Percentiles rank a stretch among this genome's conserved stretches.
phyloP scores from a whole-genome alignment of 2,113 vertebrate species.

The Cairina moschata region DNA sequence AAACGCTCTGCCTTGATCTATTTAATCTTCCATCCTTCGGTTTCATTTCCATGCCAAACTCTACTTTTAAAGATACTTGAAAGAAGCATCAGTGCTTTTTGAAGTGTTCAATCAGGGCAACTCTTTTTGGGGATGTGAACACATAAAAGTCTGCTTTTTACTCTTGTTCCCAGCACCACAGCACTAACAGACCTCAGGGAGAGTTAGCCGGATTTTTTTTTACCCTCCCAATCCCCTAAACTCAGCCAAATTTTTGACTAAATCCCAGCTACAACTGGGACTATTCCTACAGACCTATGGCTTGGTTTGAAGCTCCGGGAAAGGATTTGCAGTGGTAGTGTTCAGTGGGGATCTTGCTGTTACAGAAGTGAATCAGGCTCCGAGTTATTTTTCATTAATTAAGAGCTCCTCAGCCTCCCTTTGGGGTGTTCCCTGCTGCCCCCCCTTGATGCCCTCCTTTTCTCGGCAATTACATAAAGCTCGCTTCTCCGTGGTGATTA shows the following conservation, averaged over 20 bases:
- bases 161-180: neutral
- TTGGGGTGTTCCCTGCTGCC: neutral
- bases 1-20: neutral
- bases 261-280: conserved; percentile 10
- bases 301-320: conserved; percentile 30
- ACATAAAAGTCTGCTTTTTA: neutral
- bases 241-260: neutral
- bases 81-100: neutral
- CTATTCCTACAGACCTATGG: neutral
- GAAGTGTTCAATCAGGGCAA: neutral
- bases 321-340: neutral
- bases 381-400: conserved; percentile 40
- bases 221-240: neutral
- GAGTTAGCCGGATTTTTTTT: conserved; percentile 23
- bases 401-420: neutral
- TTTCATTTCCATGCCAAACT: neutral
- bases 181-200: neutral
- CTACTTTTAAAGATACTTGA: neutral
- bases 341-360: neutral
- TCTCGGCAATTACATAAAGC: conserved; percentile 8
- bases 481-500: neutral
- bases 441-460: conserved; percentile 26
- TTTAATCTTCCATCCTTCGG: neutral
- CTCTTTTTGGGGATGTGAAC: neutral
- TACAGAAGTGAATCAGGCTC: neutral